Evolutionary conservation across 1,140 invertebrate genomes (phyloP).

Genomic region (Pemphigus obesinymphae): DNA sequence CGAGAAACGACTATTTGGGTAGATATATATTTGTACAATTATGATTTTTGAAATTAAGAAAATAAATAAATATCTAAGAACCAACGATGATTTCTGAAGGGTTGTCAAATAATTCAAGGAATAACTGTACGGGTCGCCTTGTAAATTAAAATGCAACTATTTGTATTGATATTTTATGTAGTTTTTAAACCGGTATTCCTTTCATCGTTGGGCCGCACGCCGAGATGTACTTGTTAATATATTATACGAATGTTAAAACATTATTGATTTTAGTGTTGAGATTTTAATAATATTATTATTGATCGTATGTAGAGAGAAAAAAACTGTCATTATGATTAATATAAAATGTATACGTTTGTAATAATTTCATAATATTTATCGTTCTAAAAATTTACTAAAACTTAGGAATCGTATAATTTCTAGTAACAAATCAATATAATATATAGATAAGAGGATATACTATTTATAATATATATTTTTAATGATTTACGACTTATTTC

Average conservation of each 20-base stretch:
- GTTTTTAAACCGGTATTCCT: conserved; percentile 11
- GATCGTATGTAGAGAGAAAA: background rate
- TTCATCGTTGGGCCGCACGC: background rate
- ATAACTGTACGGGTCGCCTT: background rate
- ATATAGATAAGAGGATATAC: background rate
- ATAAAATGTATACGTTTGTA: background rate
- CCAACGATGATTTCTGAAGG: background rate
- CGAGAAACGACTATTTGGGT: background rate
- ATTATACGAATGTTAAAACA: background rate
- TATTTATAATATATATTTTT: too few relatives aligned
- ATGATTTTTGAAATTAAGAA: background rate
- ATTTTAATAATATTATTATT: background rate
- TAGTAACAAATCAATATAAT: background rate
- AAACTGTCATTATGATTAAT: too few relatives aligned
- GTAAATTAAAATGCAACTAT: background rate
- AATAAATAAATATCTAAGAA: background rate
- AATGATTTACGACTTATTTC: too few relatives aligned
- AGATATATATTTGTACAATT: background rate
- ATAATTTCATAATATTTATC: background rate
- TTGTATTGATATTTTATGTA: background rate
- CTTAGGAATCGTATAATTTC: background rate
- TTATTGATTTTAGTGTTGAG: conserved; percentile 12
- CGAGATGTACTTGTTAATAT: background rate
- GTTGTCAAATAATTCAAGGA: background rate
- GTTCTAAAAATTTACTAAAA: background rate